phyloP scores from a whole-genome alignment of 2,888 invertebrate genomes.

The Venusia cambrica region DNA sequence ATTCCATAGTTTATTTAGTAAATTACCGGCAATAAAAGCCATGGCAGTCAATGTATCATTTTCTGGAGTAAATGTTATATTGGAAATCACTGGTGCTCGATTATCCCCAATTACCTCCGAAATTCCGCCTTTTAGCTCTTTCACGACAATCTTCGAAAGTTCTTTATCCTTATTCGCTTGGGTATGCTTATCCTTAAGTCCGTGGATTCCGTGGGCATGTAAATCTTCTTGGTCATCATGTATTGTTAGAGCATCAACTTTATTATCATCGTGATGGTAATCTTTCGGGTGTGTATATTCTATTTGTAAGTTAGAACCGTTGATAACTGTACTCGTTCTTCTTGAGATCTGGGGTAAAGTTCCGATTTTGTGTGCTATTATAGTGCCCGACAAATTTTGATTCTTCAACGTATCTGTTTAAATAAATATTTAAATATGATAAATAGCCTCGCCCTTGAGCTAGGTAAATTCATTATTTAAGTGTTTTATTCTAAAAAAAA shows the following conservation, averaged over 20 bases:
- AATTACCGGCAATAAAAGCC: conserved; percentile 69
- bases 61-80: conserved; percentile 68
- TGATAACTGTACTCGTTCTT: conserved; percentile 36
- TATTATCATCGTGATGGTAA: conserved; percentile 56
- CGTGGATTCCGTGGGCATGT: conserved; percentile 37
- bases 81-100: conserved; percentile 53
- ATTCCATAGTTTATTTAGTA: conserved; percentile 69
- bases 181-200: conserved; percentile 49
- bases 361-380: conserved; percentile 48
- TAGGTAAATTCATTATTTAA: no score
- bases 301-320: conserved; percentile 51
- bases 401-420: conserved; percentile 60
- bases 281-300: conserved; percentile 49
- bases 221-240: conserved; percentile 38
- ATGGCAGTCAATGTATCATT: conserved; percentile 70
- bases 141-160: conserved; percentile 62
- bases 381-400: conserved; percentile 50
- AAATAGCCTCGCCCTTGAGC: no score
- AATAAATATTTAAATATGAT: no score
- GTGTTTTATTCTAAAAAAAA: no score
- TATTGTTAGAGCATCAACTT: conserved; percentile 51
- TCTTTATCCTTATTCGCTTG: conserved; percentile 52
- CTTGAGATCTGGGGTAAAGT: conserved; percentile 38
- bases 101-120: conserved; percentile 59
- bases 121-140: conserved; percentile 54